phyloP scores from a whole-genome alignment of 35 echinoderm and acorn worm genomes.

The Anneissia japonica region DNA sequence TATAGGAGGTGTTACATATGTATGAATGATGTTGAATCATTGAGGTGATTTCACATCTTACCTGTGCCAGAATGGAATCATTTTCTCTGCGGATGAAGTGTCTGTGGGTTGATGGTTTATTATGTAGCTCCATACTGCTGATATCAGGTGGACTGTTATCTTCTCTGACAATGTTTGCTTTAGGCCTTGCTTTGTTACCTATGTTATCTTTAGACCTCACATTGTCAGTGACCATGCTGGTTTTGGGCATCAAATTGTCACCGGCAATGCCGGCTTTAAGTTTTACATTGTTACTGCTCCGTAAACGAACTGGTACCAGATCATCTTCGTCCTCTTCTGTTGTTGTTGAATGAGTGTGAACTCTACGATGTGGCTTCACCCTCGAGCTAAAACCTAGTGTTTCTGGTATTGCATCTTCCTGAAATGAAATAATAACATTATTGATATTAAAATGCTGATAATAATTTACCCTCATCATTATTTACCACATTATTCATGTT shows the following conservation, averaged over 20 bases:
- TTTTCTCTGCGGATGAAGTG: constrained; percentile 74
- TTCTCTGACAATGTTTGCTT: not conserved
- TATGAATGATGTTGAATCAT: no score
- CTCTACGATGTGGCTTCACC: constrained; percentile 49
- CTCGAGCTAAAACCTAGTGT: constrained; percentile 66
- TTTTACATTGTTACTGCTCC: not conserved
- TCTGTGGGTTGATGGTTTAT: constrained; percentile 53
- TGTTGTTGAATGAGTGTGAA: constrained; percentile 6
- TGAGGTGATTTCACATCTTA: no score
- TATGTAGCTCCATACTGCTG: not conserved
- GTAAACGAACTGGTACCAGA: not conserved
- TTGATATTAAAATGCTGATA: no score
- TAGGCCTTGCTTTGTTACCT: not conserved
- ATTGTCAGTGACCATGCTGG: no score
- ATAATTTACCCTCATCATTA: no score
- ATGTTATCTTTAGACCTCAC: no score
- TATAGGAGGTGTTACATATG: no score
- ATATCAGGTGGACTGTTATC: not conserved
- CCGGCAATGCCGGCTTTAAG: not conserved
- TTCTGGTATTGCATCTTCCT: constrained; percentile 13
- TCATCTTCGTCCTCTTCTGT: not conserved
- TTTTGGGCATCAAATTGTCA: no score
- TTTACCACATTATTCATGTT: no score
- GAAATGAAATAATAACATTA: no score
- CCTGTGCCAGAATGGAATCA: constrained; percentile 83